These are phyloP conservation scores for Drosophila virilis DNA, from an alignment of 1,140 invertebrate species.

Conservation along the genomic window DNA sequence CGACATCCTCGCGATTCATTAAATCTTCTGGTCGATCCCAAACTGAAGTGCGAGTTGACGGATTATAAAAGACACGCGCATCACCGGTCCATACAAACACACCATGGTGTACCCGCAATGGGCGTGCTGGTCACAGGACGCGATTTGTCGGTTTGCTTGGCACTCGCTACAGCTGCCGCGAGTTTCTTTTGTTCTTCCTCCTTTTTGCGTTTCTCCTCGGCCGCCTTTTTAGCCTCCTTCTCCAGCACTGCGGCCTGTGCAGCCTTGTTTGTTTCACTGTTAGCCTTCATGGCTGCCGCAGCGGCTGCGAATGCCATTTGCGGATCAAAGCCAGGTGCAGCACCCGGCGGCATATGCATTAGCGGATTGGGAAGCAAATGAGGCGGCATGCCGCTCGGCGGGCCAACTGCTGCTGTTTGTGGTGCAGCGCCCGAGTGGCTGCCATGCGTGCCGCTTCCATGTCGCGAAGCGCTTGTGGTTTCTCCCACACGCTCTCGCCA, in stretches of 20 bases:
- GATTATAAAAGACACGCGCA: constrained; percentile 95
- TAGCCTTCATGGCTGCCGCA: constrained; percentile 83
- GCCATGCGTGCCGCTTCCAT: constrained; percentile 92
- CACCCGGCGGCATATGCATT: constrained; percentile 72
- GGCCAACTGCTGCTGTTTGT: constrained; percentile 50
- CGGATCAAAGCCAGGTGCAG: constrained; percentile 64
- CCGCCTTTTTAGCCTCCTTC: constrained; percentile 85
- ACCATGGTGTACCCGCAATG: constrained; percentile 98
- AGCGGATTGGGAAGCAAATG: constrained; percentile 76
- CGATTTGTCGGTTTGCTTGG: constrained; percentile 89
- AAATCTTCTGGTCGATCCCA: constrained; percentile 99
- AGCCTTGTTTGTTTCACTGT: constrained; percentile 78
- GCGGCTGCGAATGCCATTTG: constrained; percentile 83
- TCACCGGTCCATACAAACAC: constrained; percentile 99
- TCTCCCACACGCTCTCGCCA: constrained; percentile 97
- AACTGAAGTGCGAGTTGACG: constrained; percentile 96
- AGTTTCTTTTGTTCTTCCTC: constrained; percentile 86
- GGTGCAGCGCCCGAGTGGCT: constrained; percentile 87
- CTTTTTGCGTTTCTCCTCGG: constrained; percentile 85
- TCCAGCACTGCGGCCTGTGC: constrained; percentile 69
- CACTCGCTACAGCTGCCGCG: constrained; percentile 81
- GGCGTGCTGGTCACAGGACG: constrained; percentile 97
- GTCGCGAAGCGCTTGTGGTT: constrained; percentile 95
- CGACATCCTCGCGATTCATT: constrained; percentile 93
- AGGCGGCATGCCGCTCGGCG: constrained; percentile 62